Conservation (phyloP, 2,113 vertebrate genomes). For the Eptesicus fuscus region DNA sequence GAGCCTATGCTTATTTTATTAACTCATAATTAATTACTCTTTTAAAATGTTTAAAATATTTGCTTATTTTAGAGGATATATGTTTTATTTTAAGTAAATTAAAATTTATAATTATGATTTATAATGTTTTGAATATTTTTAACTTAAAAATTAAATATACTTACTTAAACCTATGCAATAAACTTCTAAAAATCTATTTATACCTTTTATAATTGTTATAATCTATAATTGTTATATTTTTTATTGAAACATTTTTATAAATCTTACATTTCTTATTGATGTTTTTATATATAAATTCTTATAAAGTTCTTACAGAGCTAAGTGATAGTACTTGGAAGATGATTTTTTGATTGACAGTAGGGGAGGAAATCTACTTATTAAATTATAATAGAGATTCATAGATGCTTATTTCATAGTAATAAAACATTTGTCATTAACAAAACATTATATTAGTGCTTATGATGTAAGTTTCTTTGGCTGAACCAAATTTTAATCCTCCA, state of each 20-base stretch:
- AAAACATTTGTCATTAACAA: background rate
- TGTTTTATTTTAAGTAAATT: slow-evolving; percentile 4
- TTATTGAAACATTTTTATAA: slow-evolving; percentile 3
- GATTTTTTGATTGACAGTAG: background rate
- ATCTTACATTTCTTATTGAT: background rate
- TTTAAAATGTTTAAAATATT: slow-evolving; percentile 29
- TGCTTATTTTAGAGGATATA: background rate
- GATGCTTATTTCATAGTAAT: background rate
- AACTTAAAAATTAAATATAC: background rate
- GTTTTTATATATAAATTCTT: background rate
- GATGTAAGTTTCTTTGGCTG: background rate
- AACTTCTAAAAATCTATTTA: background rate
- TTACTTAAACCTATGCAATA: background rate
- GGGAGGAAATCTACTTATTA: background rate
- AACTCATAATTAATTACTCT: background rate
- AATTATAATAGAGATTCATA: background rate
- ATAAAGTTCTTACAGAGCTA: background rate
- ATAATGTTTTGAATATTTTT: background rate
- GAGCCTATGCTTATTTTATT: background rate
- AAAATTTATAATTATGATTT: background rate
- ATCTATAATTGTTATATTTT: slow-evolving; percentile 7
- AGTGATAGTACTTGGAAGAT: background rate
- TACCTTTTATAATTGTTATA: background rate
- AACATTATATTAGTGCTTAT: background rate
- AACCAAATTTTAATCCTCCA: background rate